These are phyloP conservation scores for Pasiphila rectangulata DNA, from an alignment of 2,888 invertebrate genomes.

Conservation along the genomic window DNA sequence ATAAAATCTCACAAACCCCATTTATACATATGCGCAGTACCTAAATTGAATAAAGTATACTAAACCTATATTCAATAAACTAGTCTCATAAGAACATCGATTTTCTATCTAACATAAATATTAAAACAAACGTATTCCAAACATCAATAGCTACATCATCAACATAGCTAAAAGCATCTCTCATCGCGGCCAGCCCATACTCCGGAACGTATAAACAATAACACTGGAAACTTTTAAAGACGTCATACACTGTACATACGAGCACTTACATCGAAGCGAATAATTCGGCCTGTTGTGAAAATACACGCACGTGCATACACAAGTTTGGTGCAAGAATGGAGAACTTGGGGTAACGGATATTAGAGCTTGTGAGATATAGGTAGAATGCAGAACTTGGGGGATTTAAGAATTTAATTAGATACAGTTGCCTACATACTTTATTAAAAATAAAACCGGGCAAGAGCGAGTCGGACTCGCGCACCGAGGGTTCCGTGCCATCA, in stretches of 20 bases:
- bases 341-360: not conserved
- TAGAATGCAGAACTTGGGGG: too few species aligned
- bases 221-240: constrained; percentile 75
- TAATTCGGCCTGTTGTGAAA: constrained; percentile 74
- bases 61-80: too few species aligned
- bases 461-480: too few species aligned
- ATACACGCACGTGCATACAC: constrained; percentile 64
- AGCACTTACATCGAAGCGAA: constrained; percentile 56
- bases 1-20: too few species aligned
- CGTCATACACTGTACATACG: constrained; percentile 56
- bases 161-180: constrained; percentile 65
- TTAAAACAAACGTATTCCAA: constrained; percentile 13
- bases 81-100: not conserved
- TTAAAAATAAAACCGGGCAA: too few species aligned
- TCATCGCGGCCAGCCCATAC: constrained; percentile 62
- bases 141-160: constrained; percentile 39
- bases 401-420: too few species aligned
- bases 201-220: constrained; percentile 73
- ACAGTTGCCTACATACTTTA: too few species aligned
- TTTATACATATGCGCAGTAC: too few species aligned
- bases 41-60: too few species aligned
- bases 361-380: too few species aligned
- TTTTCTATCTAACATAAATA: constrained; percentile 2
- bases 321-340: constrained; percentile 49
- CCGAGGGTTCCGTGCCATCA: too few species aligned